These are phyloP conservation scores for Agapostemon virescens DNA, from an alignment of 2,888 invertebrate genomes.

Conservation along the genomic window DNA sequence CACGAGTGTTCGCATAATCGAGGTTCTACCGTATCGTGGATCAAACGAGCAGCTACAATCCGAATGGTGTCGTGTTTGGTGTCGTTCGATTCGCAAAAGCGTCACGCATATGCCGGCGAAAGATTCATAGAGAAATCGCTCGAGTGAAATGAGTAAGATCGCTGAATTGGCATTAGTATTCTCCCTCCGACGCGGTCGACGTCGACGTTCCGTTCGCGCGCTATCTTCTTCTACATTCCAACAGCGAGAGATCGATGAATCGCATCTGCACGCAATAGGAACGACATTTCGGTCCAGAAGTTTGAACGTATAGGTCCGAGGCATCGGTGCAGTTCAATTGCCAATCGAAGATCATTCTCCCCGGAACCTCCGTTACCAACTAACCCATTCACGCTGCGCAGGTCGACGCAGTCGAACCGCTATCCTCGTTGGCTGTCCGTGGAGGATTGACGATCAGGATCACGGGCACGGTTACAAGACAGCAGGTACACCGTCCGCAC, in stretches of 20 bases:
- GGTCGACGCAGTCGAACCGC: background rate
- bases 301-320: background rate
- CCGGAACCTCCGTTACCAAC: constrained; percentile 3
- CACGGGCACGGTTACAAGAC: constrained; percentile 21
- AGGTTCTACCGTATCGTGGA: no score
- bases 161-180: background rate
- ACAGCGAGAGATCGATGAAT: background rate
- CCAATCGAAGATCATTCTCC: background rate
- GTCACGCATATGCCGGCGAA: background rate
- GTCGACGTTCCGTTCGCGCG: background rate
- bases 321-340: background rate
- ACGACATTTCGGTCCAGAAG: background rate
- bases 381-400: background rate
- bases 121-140: background rate
- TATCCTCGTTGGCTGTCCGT: background rate
- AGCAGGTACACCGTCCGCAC: constrained; percentile 30
- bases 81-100: background rate
- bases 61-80: background rate
- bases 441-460: constrained; percentile 36
- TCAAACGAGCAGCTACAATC: no score
- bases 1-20: no score
- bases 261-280: background rate
- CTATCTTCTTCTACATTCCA: background rate
- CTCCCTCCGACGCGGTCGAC: background rate
- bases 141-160: background rate